Percentiles rank a stretch among this genome's conserved stretches.
Evolutionary conservation across 2,797 vertebrate species (phyloP).

Genomic region (Onychomys leucogaster): DNA sequence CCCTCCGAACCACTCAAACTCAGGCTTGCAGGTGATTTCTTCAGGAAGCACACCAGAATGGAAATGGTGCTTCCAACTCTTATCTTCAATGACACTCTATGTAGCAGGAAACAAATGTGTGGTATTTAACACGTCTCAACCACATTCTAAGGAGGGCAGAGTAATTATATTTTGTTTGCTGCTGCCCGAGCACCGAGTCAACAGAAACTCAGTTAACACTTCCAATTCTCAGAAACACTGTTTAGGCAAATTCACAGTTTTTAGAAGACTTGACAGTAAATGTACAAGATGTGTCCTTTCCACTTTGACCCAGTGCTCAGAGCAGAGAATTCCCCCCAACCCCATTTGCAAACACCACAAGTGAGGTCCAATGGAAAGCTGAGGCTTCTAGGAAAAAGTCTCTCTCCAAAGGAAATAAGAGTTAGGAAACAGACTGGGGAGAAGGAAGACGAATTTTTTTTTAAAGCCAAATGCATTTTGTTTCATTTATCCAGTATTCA

Average conservation of each 20-base stretch:
- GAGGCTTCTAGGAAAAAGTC: background rate
- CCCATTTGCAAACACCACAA: background rate
- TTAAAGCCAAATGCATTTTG: background rate
- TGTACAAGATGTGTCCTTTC: background rate
- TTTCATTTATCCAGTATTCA: constrained; percentile 45
- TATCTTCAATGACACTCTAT: background rate
- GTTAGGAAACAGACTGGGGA: background rate
- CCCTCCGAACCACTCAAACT: background rate
- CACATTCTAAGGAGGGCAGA: background rate
- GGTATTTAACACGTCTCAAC: background rate
- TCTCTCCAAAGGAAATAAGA: background rate
- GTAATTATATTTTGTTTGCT: background rate
- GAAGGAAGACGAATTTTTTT: background rate
- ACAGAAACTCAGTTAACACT: background rate
- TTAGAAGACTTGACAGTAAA: background rate
- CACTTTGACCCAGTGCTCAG: background rate
- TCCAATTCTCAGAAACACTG: background rate
- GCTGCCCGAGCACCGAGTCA: background rate
- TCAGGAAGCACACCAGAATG: background rate
- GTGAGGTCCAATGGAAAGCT: background rate
- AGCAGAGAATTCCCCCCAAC: background rate
- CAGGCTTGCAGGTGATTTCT: background rate
- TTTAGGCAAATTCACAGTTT: background rate
- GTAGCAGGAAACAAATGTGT: constrained; percentile 1
- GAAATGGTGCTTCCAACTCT: background rate